Evolutionary conservation across 2,888 invertebrate genomes (phyloP).

Genomic region (Epistrophe grossulariae): DNA sequence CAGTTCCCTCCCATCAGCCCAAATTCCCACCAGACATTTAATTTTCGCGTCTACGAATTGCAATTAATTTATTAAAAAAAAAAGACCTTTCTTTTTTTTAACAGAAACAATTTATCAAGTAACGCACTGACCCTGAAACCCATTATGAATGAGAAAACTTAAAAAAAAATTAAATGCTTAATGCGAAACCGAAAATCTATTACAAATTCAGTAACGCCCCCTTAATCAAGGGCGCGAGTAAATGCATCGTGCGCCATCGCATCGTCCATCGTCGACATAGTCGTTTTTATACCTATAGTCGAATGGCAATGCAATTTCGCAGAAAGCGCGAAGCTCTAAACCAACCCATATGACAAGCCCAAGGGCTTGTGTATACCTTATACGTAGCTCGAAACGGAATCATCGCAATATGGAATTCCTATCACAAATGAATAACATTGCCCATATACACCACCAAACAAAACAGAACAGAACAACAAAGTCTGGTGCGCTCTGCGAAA

Average conservation of each 20-base stretch:
- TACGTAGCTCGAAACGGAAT: conserved; percentile 36
- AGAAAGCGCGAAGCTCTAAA: conserved; percentile 13
- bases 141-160: conserved; percentile 14
- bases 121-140: conserved; percentile 70
- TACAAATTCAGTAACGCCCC: conserved; percentile 75
- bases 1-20: neutral
- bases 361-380: conserved; percentile 55
- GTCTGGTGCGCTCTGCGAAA: conserved; percentile 53
- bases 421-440: conserved; percentile 54
- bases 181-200: conserved; percentile 74
- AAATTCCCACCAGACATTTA: conserved; percentile 17
- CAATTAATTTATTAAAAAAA: conserved; percentile 45
- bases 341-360: conserved; percentile 67
- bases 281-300: neutral
- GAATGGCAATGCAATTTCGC: conserved; percentile 35
- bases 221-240: conserved; percentile 72
- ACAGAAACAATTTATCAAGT: conserved; percentile 70
- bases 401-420: conserved; percentile 70
- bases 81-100: neutral
- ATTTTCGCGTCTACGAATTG: conserved; percentile 37
- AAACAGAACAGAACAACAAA: neutral
- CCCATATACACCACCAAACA: conserved; percentile 31
- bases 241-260: conserved; percentile 45
- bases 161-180: conserved; percentile 17
- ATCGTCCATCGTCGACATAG: neutral